A percentile compares a stretch with the other conserved stretches of the same genome.
Evolutionary conservation across 2,113 vertebrate species (phyloP).

Genomic region (Myrmecobius fasciatus): DNA sequence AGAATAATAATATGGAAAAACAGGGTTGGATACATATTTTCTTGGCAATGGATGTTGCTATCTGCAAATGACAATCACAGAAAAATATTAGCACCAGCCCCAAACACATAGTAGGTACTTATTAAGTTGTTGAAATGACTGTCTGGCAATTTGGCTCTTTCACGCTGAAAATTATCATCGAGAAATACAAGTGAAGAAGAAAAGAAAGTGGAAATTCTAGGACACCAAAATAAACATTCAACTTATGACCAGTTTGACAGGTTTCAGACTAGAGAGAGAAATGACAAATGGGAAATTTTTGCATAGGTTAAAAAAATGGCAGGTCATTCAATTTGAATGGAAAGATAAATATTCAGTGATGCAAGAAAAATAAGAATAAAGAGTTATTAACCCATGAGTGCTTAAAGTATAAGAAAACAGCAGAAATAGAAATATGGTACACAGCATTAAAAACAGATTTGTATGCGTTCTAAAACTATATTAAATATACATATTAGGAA

Average conservation of each 20-base stretch:
- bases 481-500: background rate
- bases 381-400: slow-evolving; percentile 15
- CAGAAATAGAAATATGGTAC: slow-evolving; percentile 12
- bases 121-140: background rate
- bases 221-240: background rate
- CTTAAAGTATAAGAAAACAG: slow-evolving; percentile 35
- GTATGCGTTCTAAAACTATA: background rate
- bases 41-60: background rate
- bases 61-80: background rate
- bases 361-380: slow-evolving; percentile 35
- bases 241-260: background rate
- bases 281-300: slow-evolving; percentile 23
- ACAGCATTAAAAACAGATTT: background rate
- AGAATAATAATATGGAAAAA: background rate
- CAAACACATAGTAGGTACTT: background rate
- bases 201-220: background rate
- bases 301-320: slow-evolving; percentile 37
- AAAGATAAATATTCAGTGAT: slow-evolving; percentile 46
- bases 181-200: background rate
- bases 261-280: slow-evolving; percentile 27
- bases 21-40: background rate
- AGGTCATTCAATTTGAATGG: slow-evolving; percentile 42
- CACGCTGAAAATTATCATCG: background rate
- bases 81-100: background rate
- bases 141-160: background rate